Evolutionary conservation across 2,113 vertebrate species (phyloP).

Genomic region (Mus musculus): GRCm39 chr3:26201001-26201500

Average conservation of each 20-base stretch:
- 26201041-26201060: no score
- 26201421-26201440: constrained; percentile 85
- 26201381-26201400: constrained; percentile 88
- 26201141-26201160: not conserved
- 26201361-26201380: constrained; percentile 85
- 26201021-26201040: not conserved
- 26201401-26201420: constrained; percentile 89
- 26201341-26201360: constrained; percentile 81
- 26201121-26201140: not conserved
- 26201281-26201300: constrained; percentile 60
- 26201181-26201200: not conserved
- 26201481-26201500: constrained; percentile 83
- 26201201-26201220: not conserved
- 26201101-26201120: not conserved
- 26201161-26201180: not conserved
- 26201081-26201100: not conserved
- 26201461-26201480: constrained; percentile 85
- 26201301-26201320: constrained; percentile 79
- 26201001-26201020: not conserved
- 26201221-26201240: constrained; percentile 2
- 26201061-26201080: not conserved
- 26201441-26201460: constrained; percentile 87
- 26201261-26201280: not conserved
- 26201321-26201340: constrained; percentile 82
- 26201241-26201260: not conserved